A percentile compares a stretch with the other conserved stretches of the same genome.
These are phyloP conservation scores for Eptatretus atami DNA, from an alignment of 2,797 vertebrate species.

Conservation along the genomic window DNA sequence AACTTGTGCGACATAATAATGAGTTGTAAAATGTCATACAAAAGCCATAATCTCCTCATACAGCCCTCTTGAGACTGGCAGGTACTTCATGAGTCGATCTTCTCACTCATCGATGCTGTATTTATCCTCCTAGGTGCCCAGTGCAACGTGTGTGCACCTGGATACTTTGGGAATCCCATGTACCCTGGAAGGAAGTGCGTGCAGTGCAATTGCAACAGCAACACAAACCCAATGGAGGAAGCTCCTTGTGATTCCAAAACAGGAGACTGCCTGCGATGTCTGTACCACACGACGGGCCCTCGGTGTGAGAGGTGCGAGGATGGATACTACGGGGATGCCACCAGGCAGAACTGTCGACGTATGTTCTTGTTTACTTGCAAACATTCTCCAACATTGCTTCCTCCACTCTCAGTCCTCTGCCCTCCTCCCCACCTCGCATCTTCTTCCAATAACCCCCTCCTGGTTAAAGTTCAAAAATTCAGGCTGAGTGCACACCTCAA, in stretches of 20 bases:
- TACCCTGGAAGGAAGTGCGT: constrained; percentile 37
- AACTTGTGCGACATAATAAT: too few species aligned
- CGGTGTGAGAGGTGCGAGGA: constrained; percentile 37
- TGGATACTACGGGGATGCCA: constrained; percentile 47
- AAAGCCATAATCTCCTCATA: too few species aligned
- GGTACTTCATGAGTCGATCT: too few species aligned
- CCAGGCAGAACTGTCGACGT: constrained; percentile 52
- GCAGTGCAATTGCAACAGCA: constrained; percentile 50
- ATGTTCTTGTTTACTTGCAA: constrained; percentile 12
- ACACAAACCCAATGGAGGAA: constrained; percentile 42
- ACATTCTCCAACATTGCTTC: not conserved
- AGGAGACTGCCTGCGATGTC: constrained; percentile 49
- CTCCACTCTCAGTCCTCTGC: too few species aligned
- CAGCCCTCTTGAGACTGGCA: too few species aligned
- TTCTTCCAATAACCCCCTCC: too few species aligned
- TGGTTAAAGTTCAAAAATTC: too few species aligned
- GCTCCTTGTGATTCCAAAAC: constrained; percentile 34
- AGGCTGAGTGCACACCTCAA: too few species aligned
- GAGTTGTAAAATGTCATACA: too few species aligned
- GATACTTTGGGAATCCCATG: constrained; percentile 49
- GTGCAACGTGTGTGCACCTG: constrained; percentile 60
- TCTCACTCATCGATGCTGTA: too few species aligned
- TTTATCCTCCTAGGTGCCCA: constrained; percentile 24
- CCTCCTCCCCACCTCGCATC: too few species aligned
- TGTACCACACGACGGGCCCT: constrained; percentile 50